A percentile compares a stretch with the other conserved stretches of the same genome.
Evolutionary conservation across 2,888 invertebrate species (phyloP).

Genomic region (Pheosia gnoma): DNA sequence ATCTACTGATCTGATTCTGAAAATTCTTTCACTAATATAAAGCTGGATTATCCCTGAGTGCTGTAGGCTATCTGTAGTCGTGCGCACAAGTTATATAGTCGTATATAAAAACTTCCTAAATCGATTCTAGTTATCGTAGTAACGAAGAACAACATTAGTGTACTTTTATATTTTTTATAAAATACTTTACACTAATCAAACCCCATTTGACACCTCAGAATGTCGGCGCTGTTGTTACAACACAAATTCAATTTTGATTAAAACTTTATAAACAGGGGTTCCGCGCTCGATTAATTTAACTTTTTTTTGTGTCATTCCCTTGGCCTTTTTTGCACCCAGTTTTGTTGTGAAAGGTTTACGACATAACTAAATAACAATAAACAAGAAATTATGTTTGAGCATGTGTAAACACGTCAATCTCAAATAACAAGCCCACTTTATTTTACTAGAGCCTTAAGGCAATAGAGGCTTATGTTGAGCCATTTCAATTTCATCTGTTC

Average conservation of each 20-base stretch:
- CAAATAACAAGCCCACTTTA: too few species aligned
- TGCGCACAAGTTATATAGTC: too few species aligned
- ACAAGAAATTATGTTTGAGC: constrained; percentile 1
- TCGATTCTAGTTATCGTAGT: not conserved
- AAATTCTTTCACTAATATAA: too few species aligned
- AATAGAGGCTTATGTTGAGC: too few species aligned
- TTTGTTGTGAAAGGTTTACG: constrained; percentile 21
- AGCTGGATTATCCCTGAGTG: too few species aligned
- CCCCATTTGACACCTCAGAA: constrained; percentile 38
- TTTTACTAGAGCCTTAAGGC: too few species aligned
- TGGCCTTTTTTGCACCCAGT: constrained; percentile 26
- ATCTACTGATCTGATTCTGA: too few species aligned
- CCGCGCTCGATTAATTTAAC: constrained; percentile 61
- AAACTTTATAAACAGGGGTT: constrained; percentile 54
- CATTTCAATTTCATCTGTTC: too few species aligned
- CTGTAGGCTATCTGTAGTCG: too few species aligned
- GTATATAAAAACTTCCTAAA: too few species aligned
- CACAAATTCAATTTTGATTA: constrained; percentile 60
- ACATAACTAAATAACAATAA: not conserved
- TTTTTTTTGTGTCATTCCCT: constrained; percentile 43
- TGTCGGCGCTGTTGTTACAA: constrained; percentile 34
- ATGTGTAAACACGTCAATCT: too few species aligned
- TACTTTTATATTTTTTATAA: not conserved
- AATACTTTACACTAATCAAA: constrained; percentile 11
- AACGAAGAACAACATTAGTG: not conserved